Evolutionary conservation across 2,113 vertebrate genomes (phyloP).

Genomic region (Limanda limanda): DNA sequence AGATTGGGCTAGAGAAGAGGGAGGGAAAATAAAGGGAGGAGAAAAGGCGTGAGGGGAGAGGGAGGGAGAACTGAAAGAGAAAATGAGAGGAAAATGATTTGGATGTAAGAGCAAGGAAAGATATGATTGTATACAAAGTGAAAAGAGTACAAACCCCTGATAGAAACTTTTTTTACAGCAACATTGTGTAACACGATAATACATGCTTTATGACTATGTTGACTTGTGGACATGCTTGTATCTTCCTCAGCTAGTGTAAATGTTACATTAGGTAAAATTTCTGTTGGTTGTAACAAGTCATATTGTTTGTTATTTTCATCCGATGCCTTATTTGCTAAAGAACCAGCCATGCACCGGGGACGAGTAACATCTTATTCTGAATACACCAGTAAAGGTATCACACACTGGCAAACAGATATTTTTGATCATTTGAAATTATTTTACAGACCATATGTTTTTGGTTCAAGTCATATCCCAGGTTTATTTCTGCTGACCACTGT

Average conservation of each 20-base stretch:
- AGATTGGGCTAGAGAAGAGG: constrained; percentile 20
- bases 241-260: not conserved
- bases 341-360: too few species aligned
- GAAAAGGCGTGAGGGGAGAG: constrained; percentile 28
- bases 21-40: constrained; percentile 55
- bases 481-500: not conserved
- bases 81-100: constrained; percentile 23
- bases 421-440: not conserved
- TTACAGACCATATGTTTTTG: not conserved
- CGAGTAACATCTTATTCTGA: too few species aligned
- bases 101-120: constrained; percentile 20
- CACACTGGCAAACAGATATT: not conserved
- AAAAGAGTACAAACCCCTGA: not conserved
- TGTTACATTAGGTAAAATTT: too few species aligned
- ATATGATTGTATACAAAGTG: constrained; percentile 9
- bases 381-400: not conserved
- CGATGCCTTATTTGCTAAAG: too few species aligned
- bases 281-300: too few species aligned
- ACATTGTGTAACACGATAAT: not conserved
- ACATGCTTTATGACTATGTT: not conserved
- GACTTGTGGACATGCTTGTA: not conserved
- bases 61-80: constrained; percentile 29
- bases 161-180: constrained; percentile 10
- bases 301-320: too few species aligned
- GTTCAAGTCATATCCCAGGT: not conserved